These are phyloP conservation scores for Pheucticus melanocephalus DNA, from an alignment of 2,113 vertebrate genomes.

Conservation along the genomic window DNA sequence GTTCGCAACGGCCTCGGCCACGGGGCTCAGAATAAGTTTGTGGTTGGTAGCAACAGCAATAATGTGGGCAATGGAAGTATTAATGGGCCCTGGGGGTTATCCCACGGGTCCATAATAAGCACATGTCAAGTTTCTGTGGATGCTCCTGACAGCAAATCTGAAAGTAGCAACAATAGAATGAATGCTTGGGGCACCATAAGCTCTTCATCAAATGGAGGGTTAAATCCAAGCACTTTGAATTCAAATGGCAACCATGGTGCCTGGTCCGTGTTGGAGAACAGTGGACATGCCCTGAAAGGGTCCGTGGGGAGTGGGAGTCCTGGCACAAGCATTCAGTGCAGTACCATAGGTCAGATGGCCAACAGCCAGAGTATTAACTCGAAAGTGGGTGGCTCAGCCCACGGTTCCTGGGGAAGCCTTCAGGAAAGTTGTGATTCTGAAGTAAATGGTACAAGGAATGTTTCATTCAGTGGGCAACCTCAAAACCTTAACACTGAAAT, in stretches of 20 bases:
- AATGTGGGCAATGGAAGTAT: constrained; percentile 86
- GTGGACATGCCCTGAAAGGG: constrained; percentile 88
- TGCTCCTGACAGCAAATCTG: constrained; percentile 80
- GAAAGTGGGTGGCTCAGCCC: constrained; percentile 82
- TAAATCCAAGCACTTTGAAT: constrained; percentile 95
- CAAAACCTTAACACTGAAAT: constrained; percentile 95
- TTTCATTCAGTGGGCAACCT: constrained; percentile 90
- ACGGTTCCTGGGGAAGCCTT: constrained; percentile 85
- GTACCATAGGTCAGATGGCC: constrained; percentile 81
- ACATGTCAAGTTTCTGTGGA: constrained; percentile 84
- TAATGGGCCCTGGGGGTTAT: constrained; percentile 79
- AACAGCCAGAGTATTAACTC: constrained; percentile 87
- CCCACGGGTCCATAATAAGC: constrained; percentile 83
- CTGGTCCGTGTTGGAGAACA: constrained; percentile 89
- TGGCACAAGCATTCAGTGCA: constrained; percentile 82
- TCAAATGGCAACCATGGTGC: constrained; percentile 94
- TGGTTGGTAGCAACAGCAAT: constrained; percentile 89
- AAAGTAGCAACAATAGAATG: constrained; percentile 81
- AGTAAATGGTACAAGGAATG: constrained; percentile 93
- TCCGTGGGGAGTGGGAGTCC: constrained; percentile 77
- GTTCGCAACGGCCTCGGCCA: constrained; percentile 84
- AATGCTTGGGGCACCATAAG: constrained; percentile 84
- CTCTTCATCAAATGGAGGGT: constrained; percentile 88
- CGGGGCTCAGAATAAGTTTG: constrained; percentile 81
- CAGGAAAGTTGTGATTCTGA: constrained; percentile 85